A percentile compares a stretch with the other conserved stretches of the same genome.
These are phyloP conservation scores for Megaceryle torquata DNA, from an alignment of 2,113 vertebrate species.

Conservation along the genomic window DNA sequence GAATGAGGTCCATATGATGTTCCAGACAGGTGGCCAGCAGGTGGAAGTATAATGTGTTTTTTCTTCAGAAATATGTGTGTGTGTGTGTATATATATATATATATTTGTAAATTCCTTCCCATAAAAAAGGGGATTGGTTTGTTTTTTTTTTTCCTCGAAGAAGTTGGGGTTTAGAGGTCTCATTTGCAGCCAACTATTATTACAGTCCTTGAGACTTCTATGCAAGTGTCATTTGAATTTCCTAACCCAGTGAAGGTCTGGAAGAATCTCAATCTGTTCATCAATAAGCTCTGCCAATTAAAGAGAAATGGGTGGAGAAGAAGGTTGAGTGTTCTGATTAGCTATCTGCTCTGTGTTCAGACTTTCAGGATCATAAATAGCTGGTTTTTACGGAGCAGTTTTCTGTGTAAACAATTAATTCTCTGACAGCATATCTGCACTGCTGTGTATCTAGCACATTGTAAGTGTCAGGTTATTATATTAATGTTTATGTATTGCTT, in stretches of 20 bases:
- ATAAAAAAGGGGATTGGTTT: not conserved
- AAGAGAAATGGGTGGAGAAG: not conserved
- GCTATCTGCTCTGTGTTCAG: not conserved
- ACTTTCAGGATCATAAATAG: not conserved
- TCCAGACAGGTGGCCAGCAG: constrained; percentile 11
- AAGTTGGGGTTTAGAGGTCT: not conserved
- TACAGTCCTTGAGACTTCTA: not conserved
- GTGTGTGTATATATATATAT: too few relatives aligned
- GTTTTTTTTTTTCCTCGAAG: not conserved
- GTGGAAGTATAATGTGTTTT: not conserved
- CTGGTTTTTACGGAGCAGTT: not conserved
- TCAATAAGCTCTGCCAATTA: not conserved
- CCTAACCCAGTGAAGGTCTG: not conserved
- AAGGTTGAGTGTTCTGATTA: not conserved
- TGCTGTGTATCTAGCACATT: not conserved
- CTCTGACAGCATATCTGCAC: not conserved
- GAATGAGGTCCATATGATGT: not conserved
- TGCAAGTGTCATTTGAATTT: not conserved
- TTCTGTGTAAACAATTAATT: not conserved
- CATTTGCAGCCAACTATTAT: not conserved
- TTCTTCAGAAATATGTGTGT: not conserved
- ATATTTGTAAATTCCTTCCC: not conserved
- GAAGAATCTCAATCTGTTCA: not conserved
- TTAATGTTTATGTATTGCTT: not conserved
- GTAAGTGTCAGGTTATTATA: not conserved